A percentile compares a stretch with the other conserved stretches of the same genome.
Conservation (phyloP, 1,140 invertebrate genomes). For the Caenorhabditis brenneri region DNA sequence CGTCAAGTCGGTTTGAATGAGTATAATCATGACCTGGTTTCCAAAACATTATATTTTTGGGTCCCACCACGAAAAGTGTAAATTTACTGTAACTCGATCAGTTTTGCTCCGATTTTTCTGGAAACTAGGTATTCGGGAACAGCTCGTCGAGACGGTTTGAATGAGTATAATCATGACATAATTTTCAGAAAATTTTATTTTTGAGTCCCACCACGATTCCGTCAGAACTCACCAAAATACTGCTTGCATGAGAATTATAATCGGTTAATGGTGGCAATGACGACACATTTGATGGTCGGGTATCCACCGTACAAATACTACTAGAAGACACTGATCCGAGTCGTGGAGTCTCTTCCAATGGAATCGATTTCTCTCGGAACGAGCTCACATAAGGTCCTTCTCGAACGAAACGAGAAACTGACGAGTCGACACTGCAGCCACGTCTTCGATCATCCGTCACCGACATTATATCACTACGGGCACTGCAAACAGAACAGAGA, state of each 20-base stretch:
- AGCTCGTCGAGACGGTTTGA: no score
- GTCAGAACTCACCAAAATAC: constrained; percentile 11
- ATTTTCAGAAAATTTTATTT: no score
- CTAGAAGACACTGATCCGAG: constrained; percentile 7
- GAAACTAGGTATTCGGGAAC: no score
- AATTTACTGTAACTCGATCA: no score
- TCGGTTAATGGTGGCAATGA: not conserved
- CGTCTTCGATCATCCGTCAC: constrained; percentile 19
- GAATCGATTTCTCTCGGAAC: constrained; percentile 50
- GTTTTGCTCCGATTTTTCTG: no score
- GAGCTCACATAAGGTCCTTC: constrained; percentile 51
- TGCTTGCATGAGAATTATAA: constrained; percentile 29
- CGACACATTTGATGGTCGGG: not conserved
- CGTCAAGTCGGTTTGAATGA: no score
- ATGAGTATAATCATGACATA: no score
- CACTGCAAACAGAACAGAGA: not conserved
- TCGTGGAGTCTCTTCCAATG: constrained; percentile 34
- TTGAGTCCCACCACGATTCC: no score
- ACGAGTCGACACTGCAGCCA: constrained; percentile 34
- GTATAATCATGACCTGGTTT: no score
- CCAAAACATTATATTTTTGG: no score
- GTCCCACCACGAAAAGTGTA: no score
- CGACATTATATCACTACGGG: constrained; percentile 28
- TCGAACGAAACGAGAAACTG: constrained; percentile 14
- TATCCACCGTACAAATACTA: constrained; percentile 12